A percentile compares a stretch with the other conserved stretches of the same genome.
Conservation (phyloP, 2,113 vertebrate species). For the Acrocephalus arundinaceus region DNA sequence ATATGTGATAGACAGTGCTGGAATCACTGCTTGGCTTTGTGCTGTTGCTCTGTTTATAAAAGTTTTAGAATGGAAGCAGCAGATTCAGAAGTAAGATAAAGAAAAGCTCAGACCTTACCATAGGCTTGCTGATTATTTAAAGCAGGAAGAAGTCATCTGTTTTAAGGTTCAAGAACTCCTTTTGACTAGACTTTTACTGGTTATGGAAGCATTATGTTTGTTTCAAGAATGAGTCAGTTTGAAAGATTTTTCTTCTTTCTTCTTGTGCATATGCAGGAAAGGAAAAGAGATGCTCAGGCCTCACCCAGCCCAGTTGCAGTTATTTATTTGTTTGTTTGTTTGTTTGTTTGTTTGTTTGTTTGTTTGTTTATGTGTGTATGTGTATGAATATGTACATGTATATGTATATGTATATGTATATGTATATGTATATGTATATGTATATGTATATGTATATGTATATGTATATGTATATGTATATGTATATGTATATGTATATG, state of each 20-base stretch:
- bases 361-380: too few species aligned
- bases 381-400: too few species aligned
- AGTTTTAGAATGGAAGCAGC: background rate
- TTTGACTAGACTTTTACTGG: background rate
- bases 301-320: background rate
- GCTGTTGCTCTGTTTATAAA: background rate
- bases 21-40: background rate
- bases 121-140: background rate
- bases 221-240: background rate
- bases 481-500: too few species aligned
- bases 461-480: too few species aligned
- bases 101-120: background rate
- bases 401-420: too few species aligned
- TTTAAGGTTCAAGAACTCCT: background rate
- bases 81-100: background rate
- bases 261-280: background rate
- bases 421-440: too few species aligned
- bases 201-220: background rate
- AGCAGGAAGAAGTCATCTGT: background rate
- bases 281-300: background rate
- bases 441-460: too few species aligned
- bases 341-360: too few species aligned
- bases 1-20: background rate
- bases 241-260: background rate
- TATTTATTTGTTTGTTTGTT: too few species aligned